Evolutionary conservation across 2,888 invertebrate species (phyloP), one percentile per base, ranked within the genome.

Genomic region (Andrena flavipes): DNA sequence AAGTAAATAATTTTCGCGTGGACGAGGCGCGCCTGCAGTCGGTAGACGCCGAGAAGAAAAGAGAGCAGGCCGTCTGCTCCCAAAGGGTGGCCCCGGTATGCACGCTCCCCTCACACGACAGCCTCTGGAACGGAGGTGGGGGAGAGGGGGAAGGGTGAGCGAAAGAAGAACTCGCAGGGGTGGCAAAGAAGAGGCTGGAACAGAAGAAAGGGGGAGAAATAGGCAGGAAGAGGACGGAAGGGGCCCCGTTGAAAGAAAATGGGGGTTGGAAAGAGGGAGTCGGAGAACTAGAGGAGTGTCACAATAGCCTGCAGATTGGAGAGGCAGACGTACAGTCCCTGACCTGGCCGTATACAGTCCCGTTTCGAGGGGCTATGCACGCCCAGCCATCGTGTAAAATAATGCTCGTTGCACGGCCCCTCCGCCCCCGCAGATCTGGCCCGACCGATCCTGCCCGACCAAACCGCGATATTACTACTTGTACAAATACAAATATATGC

Each of bases 301-400:
- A 90, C 90, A 92, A 92, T 92, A 90, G 92, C 88, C 88, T 89
- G 91, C 91, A 93, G 93, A 93, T 93, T 93, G 92, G 89, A 92
- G 91, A 91, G 90, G 91, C 92, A 92, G 91, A 92, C 92, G 90
- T 92, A 91, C 92, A 92, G 92, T 92, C 91, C 84, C 87, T 74
- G 83, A 83, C 82, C 84, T 81, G 80, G 71, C 74, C 74, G 76
- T 60, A 90, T 91, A 92, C 91, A 92, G 91, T 92, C 91, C 56
- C 70, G 80, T 64, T 77, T 80, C 82, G 83, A 82, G 80, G 42
- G 83, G 70, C 59, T 67, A 71, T 69, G 54, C 42, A 42, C 42
- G 42, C 42, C 42, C 49, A 59, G 33, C 59, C 64, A 63, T 51
- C 71, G 72, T 64, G 74, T 70, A 70, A 84, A 85, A 87, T 84